Conservation (phyloP, 2,113 vertebrate species). For the Xenopus laevis region DNA sequence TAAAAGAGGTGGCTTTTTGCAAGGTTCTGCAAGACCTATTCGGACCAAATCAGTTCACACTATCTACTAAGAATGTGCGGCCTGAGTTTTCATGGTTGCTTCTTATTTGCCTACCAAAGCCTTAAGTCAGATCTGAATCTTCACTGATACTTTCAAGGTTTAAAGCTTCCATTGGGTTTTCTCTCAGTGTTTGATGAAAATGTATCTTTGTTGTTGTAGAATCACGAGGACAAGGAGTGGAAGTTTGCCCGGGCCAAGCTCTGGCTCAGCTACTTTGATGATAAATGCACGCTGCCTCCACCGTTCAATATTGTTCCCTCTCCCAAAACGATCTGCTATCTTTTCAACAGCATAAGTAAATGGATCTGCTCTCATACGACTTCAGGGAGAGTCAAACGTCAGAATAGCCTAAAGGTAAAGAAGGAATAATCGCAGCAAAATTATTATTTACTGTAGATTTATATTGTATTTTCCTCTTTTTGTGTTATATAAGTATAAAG, state of each 20-base stretch:
- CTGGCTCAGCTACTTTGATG: constrained; percentile 98
- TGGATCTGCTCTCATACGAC: constrained; percentile 96
- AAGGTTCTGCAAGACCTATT: no score
- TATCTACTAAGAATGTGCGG: no score
- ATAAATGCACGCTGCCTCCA: constrained; percentile 93
- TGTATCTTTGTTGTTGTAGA: constrained; percentile 71
- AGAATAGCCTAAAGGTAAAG: constrained; percentile 94
- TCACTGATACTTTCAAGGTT: neutral
- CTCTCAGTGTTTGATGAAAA: no score
- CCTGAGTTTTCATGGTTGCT: no score
- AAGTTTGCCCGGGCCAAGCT: constrained; percentile 97
- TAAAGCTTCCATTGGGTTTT: neutral
- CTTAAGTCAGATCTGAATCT: no score
- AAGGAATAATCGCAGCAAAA: neutral
- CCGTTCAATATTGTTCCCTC: constrained; percentile 94
- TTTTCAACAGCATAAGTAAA: constrained; percentile 91
- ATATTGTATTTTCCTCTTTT: no score
- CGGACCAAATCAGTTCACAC: no score
- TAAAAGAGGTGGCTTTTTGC: no score
- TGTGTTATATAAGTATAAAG: no score
- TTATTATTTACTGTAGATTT: neutral
- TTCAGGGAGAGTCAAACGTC: constrained; percentile 88
- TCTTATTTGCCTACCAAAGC: no score
- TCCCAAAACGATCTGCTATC: constrained; percentile 93
- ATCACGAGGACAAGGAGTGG: constrained; percentile 98